These are phyloP conservation scores for Cladorhizidae sp. DNA, from an alignment of 37 sponge, comb jelly and placozoan species.

Conservation along the genomic window DNA sequence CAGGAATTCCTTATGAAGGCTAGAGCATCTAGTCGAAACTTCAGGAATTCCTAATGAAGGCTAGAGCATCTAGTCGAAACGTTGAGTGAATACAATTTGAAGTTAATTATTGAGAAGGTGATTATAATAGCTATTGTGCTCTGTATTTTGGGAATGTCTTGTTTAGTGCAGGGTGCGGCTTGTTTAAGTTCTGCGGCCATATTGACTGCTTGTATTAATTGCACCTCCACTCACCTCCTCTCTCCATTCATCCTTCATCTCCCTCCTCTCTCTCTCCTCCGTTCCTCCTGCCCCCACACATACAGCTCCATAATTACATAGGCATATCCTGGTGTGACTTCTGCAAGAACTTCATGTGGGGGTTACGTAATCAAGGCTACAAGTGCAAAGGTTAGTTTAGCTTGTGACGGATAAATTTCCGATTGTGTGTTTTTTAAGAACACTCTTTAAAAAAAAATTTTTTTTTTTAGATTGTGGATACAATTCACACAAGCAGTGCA, in stretches of 20 bases:
- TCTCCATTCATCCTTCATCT: background rate
- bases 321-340: conserved; percentile 84
- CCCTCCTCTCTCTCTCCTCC: background rate
- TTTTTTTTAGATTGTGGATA: conserved; percentile 77
- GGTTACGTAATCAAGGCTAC: conserved; percentile 88
- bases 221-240: background rate
- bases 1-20: no score
- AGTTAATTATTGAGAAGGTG: no score
- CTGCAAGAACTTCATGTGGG: conserved; percentile 96
- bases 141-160: no score
- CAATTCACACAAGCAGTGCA: conserved; percentile 86
- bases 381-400: conserved; percentile 72
- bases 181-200: conserved; percentile 8
- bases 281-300: background rate
- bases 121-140: no score
- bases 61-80: no score
- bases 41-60: no score
- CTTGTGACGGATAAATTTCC: background rate
- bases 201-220: background rate
- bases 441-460: background rate
- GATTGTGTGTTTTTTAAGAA: background rate
- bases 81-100: no score
- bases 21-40: no score
- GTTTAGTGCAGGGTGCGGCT: background rate
- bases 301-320: conserved; percentile 57